phyloP scores from a whole-genome alignment of 2,113 vertebrate genomes.

The Sebastes fasciatus region DNA sequence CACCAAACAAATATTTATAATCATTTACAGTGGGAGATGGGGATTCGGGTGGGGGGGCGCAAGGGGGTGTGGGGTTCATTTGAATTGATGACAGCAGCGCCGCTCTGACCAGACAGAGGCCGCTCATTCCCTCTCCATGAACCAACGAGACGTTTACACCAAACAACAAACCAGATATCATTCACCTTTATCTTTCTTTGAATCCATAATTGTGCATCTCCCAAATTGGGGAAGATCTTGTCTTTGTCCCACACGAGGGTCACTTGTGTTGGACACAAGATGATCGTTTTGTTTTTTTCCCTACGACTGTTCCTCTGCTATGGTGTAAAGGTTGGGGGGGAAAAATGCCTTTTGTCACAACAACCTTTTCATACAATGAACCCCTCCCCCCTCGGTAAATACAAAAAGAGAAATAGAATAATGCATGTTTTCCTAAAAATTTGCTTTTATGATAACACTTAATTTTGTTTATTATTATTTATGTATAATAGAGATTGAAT shows the following conservation, averaged over 20 bases:
- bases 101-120: slow-evolving; percentile 39
- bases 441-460: slow-evolving; percentile 87
- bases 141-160: slow-evolving; percentile 52
- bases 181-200: slow-evolving; percentile 10
- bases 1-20: slow-evolving; percentile 88
- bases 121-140: slow-evolving; percentile 41
- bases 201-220: slow-evolving; percentile 73
- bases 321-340: slow-evolving; percentile 73
- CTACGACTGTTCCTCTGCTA: slow-evolving; percentile 31
- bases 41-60: neutral
- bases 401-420: slow-evolving; percentile 87
- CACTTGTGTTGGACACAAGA: slow-evolving; percentile 19
- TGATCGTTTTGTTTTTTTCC: neutral
- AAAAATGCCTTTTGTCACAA: slow-evolving; percentile 86
- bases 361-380: slow-evolving; percentile 78
- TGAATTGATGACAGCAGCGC: slow-evolving; percentile 44
- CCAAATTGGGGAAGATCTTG: slow-evolving; percentile 80
- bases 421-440: slow-evolving; percentile 86
- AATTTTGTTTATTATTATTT: slow-evolving; percentile 85
- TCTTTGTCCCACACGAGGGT: slow-evolving; percentile 59
- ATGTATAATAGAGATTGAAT: slow-evolving; percentile 89
- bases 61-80: slow-evolving; percentile 44
- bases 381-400: slow-evolving; percentile 85
- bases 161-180: slow-evolving; percentile 35
- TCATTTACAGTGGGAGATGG: slow-evolving; percentile 83